Conservation (phyloP, 1,140 invertebrate species). For the Apis dorsata region DNA sequence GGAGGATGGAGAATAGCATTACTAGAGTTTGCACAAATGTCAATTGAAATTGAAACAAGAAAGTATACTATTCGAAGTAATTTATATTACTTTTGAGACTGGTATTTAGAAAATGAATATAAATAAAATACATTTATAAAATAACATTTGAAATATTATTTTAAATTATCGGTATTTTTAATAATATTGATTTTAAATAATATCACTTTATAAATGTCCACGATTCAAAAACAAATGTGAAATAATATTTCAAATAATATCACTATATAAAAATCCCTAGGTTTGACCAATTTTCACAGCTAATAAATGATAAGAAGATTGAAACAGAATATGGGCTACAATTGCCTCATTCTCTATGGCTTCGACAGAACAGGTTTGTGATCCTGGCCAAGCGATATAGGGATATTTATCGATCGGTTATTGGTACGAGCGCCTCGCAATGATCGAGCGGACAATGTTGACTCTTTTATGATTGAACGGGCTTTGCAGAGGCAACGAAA, state of each 20-base stretch:
- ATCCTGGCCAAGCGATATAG: neutral
- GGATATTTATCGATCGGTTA: slow-evolving; percentile 26
- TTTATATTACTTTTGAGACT: too few relatives aligned
- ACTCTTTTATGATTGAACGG: slow-evolving; percentile 21
- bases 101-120: too few relatives aligned
- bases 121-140: too few relatives aligned
- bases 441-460: slow-evolving; percentile 6
- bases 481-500: slow-evolving; percentile 6
- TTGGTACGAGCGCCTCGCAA: neutral
- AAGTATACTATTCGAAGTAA: too few relatives aligned
- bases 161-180: too few relatives aligned
- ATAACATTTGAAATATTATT: too few relatives aligned
- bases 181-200: too few relatives aligned
- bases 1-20: slow-evolving; percentile 12
- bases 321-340: slow-evolving; percentile 12
- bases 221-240: too few relatives aligned
- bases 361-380: slow-evolving; percentile 23
- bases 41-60: too few relatives aligned
- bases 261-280: too few relatives aligned
- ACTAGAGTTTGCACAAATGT: neutral
- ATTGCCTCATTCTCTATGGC: slow-evolving; percentile 23
- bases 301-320: slow-evolving; percentile 7
- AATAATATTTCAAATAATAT: too few relatives aligned
- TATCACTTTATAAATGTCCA: too few relatives aligned
- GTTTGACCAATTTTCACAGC: slow-evolving; percentile 29